Base-by-base conservation (phyloP, 2,113 vertebrate species). In the Choloepus hoffmanni region DNA sequence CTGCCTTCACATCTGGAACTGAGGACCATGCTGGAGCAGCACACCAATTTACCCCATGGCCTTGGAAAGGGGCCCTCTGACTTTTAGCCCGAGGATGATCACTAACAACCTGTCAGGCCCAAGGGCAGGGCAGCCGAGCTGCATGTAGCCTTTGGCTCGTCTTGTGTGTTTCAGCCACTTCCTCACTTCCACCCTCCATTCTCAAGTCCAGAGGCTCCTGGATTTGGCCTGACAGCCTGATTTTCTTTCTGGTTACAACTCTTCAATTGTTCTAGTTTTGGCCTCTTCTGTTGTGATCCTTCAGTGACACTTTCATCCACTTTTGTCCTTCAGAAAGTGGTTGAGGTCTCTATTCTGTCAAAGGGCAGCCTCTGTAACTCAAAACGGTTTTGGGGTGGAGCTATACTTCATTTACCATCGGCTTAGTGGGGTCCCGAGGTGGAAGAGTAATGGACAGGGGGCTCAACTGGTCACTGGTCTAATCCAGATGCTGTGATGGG, bases 11-110 rank as follows among this genome's bases (percentile, higher is more conserved):
- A 5, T 48, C 23, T 36, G 63, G 23, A 48, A 67, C 12, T 48
- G 24, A 33, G 67, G 0, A 0, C 48, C 2, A 0, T 1, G 4
- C 50, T n/a, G 13, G 12, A 73, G 30, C 40, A 28, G 5, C 3
- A 11, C n/a, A 67, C 43, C 13, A 30, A 33, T 74, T 28, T 53
- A 4, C 24, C 10, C 53, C 53, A 24, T 0, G 33, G 58, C 73
- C 48, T 40, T 36, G 26, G 60, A 53, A 55, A 65, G 67, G 12
- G 65, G 16, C 15, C 40, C 33, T 3, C 55, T 24, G 7, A 15
- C 4, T 63, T 45, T 40, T 24, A 36, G 60, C 60, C 48, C 45
- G 60, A 28, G 65, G 45, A 24, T 58, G 4, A 48, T 74, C 19
- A 40, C n/a, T 16, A 50, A 78, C 3, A 68, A 40, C 50, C 30